Percentiles rank a stretch among this genome's conserved stretches.
Evolutionary conservation across 2,113 vertebrate species (phyloP).

Genomic region (Globicephala melas): DNA sequence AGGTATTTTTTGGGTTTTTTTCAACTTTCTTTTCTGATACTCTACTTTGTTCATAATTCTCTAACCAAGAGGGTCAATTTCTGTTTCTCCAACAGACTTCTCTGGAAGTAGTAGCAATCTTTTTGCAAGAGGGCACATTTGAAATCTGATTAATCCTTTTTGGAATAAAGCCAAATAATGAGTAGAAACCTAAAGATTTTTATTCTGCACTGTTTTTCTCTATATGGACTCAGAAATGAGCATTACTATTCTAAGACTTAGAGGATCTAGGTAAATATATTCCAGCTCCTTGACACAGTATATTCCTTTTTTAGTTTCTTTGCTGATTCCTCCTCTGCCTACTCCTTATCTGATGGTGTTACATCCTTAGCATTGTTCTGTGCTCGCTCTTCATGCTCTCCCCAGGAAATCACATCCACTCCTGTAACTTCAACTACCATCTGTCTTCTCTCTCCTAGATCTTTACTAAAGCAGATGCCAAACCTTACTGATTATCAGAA

Average conservation of each 20-base stretch:
- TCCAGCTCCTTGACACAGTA: neutral
- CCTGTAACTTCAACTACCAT: neutral
- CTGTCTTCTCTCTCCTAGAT: neutral
- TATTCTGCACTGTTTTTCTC: neutral
- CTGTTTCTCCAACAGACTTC: neutral
- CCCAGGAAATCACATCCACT: neutral
- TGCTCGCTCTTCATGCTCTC: neutral
- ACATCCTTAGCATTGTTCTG: neutral
- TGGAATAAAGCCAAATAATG: neutral
- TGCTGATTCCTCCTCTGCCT: neutral
- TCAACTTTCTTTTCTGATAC: neutral
- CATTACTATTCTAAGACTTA: neutral
- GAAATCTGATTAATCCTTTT: constrained; percentile 6
- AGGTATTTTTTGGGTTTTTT: neutral
- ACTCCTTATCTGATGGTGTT: neutral
- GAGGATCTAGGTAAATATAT: neutral
- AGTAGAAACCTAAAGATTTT: neutral
- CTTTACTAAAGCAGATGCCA: neutral
- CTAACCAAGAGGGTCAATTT: neutral
- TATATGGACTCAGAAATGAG: neutral
- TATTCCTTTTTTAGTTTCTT: neutral
- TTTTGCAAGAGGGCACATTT: neutral
- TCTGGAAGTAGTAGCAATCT: neutral
- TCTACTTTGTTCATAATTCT: neutral
- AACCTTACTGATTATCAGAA: neutral